A percentile compares a stretch with the other conserved stretches of the same genome.
These are phyloP conservation scores for Archilochus colubris DNA, from an alignment of 2,113 vertebrate species.

Conservation along the genomic window DNA sequence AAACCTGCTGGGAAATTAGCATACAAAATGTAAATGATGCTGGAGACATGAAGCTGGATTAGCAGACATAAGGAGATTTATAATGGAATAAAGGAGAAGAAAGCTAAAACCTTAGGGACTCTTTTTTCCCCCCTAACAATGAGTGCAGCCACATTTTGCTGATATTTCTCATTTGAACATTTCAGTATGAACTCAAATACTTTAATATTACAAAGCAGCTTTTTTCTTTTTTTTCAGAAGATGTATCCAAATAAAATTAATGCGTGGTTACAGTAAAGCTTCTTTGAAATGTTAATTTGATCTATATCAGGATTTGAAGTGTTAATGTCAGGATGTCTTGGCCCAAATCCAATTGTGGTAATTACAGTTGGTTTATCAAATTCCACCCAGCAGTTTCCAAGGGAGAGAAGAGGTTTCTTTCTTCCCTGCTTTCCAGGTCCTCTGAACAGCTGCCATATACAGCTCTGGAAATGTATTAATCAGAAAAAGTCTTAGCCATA, in stretches of 20 bases:
- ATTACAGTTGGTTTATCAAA: background rate
- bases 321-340: background rate
- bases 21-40: conserved; percentile 54
- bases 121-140: background rate
- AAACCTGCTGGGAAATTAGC: conserved; percentile 61
- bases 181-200: background rate
- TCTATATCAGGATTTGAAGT: background rate
- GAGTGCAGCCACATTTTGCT: background rate
- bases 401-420: background rate
- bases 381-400: background rate
- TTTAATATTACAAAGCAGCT: background rate
- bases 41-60: conserved; percentile 57
- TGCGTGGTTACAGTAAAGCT: background rate
- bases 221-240: background rate
- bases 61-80: conserved; percentile 57
- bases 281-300: background rate
- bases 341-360: background rate
- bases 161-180: background rate
- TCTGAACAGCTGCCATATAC: background rate
- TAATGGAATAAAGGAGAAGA: conserved; percentile 59
- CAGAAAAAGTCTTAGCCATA: background rate
- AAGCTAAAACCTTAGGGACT: background rate
- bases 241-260: background rate
- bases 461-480: background rate
- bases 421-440: background rate